Base-by-base conservation (phyloP, 2,113 vertebrate species). In the Felis chaus region DNA sequence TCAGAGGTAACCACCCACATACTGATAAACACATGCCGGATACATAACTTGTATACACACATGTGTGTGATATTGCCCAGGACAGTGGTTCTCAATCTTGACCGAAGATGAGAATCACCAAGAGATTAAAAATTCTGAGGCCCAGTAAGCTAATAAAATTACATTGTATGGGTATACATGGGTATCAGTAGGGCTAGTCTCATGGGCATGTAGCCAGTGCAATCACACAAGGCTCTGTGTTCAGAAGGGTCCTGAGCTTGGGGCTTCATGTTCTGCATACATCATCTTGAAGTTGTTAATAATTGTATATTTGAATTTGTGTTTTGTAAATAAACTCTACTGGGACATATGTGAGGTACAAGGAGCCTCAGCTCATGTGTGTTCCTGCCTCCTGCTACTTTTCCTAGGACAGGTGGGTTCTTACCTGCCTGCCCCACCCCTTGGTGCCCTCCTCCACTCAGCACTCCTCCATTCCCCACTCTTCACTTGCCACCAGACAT, bases 391-490 rank as follows among this genome's bases (percentile, higher is more conserved):
- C 66, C 3, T 71, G 57, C 4, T 23, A 36, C 31, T 69, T 82
- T 31, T 0, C 1, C 5, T 1, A 50, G 50, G 36, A 50, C 1
- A 12, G 41, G 15, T 4, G 36, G 9, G n/a, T 94, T 76, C 15
- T 53, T 57, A 69, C 21, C 31, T 78, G 7, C 33, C 12, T 36
- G 23, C 39, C 65, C 25, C 29, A 53, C 6, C 8, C 48, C 4
- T 5, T 81, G 16, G 39, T 61, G 15, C 8, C 21, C n/a, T 73
- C 16, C 16, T 41, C 29, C 7, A 12, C 31, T 63, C 33, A 33
- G 2, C 9, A 15, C 11, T 23, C 19, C 1, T 7, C 13, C 23
- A 2, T 3, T 10, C 10, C 31, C 48, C 7, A 16, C 21, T 4
- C 3, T 76, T 13, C 31, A 50, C 31, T 23, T 27, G n/a, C 31